phyloP scores from a whole-genome alignment of 92 coral and sea anemone species.

The Porites cylindrica region DNA sequence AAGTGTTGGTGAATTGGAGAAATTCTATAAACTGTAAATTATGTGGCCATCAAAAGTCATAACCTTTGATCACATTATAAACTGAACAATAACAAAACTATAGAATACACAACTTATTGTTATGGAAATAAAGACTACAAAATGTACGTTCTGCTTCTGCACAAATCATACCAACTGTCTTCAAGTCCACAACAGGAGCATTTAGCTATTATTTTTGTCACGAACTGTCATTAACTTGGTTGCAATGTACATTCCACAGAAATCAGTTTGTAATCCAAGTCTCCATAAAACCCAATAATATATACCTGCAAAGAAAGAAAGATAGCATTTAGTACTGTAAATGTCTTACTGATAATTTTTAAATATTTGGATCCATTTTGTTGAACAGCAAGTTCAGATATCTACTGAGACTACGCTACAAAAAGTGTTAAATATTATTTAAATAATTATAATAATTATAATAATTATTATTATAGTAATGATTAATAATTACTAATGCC shows the following conservation, averaged over 20 bases:
- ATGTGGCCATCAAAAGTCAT: too few relatives aligned
- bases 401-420: too few relatives aligned
- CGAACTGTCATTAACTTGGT: slow-evolving; percentile 37
- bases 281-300: background rate
- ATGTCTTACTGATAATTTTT: background rate
- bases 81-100: background rate
- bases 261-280: background rate
- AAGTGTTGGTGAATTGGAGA: too few relatives aligned
- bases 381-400: too few relatives aligned
- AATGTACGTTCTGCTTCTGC: background rate
- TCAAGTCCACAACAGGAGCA: slow-evolving; percentile 33
- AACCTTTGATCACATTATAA: too few relatives aligned
- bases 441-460: too few relatives aligned
- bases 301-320: background rate
- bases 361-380: too few relatives aligned
- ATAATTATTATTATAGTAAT: too few relatives aligned
- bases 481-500: too few relatives aligned
- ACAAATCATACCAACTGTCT: slow-evolving; percentile 13
- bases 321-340: background rate
- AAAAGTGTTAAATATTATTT: too few relatives aligned
- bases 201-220: slow-evolving; percentile 5
- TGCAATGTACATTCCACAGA: slow-evolving; percentile 23
- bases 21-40: too few relatives aligned
- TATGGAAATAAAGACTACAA: background rate
- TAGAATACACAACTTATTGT: background rate